Evolutionary conservation across 1,140 invertebrate genomes (phyloP).

Genomic region (Sitodiplosis mosellana): DNA sequence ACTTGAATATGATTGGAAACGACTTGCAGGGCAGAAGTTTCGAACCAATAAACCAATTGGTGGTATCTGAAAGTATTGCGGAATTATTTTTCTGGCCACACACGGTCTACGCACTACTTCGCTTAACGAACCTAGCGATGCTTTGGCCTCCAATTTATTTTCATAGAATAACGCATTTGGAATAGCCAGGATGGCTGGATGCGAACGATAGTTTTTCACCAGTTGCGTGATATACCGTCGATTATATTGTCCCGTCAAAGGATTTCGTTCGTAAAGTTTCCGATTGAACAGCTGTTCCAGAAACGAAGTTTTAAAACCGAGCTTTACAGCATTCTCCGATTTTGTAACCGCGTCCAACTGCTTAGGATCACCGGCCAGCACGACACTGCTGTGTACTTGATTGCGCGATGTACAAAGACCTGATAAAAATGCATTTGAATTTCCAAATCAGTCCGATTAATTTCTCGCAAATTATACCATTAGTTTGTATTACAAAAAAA

Average conservation of each 20-base stretch:
- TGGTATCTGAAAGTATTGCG: too few species aligned
- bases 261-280: neutral
- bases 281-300: constrained; percentile 22
- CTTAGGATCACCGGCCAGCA: constrained; percentile 67
- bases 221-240: constrained; percentile 43
- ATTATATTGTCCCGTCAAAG: constrained; percentile 28
- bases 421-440: too few species aligned
- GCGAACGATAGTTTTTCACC: too few species aligned
- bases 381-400: constrained; percentile 29
- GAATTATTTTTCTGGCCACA: too few species aligned
- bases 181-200: too few species aligned
- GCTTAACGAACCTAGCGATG: too few species aligned
- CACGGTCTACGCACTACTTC: too few species aligned
- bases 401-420: constrained; percentile 38
- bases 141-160: too few species aligned
- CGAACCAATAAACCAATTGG: constrained; percentile 7
- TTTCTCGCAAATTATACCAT: too few species aligned
- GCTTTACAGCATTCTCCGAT: constrained; percentile 29
- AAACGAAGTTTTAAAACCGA: constrained; percentile 32
- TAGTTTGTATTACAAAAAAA: too few species aligned
- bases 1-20: constrained; percentile 46
- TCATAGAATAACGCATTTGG: too few species aligned
- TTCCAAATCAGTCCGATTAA: too few species aligned
- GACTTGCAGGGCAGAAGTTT: constrained; percentile 24
- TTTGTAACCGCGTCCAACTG: constrained; percentile 62